These are phyloP conservation scores for Etheostoma nigrum DNA, from an alignment of 2,797 vertebrate species.

Conservation along the genomic window DNA sequence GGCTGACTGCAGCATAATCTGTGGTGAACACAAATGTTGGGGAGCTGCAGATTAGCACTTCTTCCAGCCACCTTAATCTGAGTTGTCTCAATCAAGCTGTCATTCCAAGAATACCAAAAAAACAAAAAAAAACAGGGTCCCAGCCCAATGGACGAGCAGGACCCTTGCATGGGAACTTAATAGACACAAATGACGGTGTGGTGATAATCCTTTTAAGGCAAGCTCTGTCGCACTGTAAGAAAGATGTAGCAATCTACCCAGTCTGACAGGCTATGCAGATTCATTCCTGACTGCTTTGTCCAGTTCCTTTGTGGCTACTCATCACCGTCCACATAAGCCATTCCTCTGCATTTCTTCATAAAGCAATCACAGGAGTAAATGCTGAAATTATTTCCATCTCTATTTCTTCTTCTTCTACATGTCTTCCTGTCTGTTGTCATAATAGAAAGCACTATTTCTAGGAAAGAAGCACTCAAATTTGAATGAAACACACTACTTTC, in stretches of 20 bases:
- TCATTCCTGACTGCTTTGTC: conserved; percentile 52
- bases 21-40: conserved; percentile 38
- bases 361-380: conserved; percentile 19
- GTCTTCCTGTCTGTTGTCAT: conserved; percentile 11
- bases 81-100: conserved; percentile 63
- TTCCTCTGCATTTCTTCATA: conserved; percentile 19
- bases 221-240: conserved; percentile 56
- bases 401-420: not conserved
- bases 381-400: not conserved
- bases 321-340: conserved; percentile 32
- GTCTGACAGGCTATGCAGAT: conserved; percentile 70
- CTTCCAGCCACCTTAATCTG: conserved; percentile 21
- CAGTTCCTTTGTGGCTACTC: conserved; percentile 45
- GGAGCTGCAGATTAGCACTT: conserved; percentile 59
- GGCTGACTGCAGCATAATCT: conserved; percentile 57
- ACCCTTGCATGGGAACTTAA: conserved; percentile 52
- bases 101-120: conserved; percentile 39
- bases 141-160: conserved; percentile 40
- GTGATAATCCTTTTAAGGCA: conserved; percentile 76
- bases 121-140: conserved; percentile 7
- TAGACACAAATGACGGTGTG: conserved; percentile 58
- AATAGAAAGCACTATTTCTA: not conserved
- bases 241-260: conserved; percentile 63
- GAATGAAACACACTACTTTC: conserved; percentile 38
- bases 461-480: not conserved